Evolutionary conservation across 2,888 invertebrate species (phyloP).

Genomic region (Cacoxenus indagator): DNA sequence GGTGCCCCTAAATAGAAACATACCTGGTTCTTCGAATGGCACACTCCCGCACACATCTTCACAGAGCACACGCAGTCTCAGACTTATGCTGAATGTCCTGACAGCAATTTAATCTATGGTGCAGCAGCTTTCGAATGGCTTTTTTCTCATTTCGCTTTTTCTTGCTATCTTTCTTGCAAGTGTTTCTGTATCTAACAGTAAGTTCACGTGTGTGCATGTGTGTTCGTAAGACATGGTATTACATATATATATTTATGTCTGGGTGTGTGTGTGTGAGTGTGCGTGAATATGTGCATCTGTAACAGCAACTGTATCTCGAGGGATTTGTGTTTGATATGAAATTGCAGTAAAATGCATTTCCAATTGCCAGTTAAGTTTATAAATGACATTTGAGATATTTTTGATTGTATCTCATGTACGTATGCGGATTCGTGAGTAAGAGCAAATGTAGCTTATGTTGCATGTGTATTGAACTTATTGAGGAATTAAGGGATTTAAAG

Average conservation of each 20-base stretch:
- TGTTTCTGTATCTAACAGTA: background rate
- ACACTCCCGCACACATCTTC: background rate
- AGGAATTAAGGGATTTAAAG: background rate
- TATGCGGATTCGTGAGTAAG: slow-evolving; percentile 25
- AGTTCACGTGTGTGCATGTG: background rate
- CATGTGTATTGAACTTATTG: background rate
- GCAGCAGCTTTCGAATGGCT: background rate
- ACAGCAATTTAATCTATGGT: slow-evolving; percentile 12
- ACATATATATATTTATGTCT: too few relatives aligned
- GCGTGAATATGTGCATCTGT: slow-evolving; percentile 1
- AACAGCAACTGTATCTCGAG: slow-evolving; percentile 8
- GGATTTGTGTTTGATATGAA: slow-evolving; percentile 15
- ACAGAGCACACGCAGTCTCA: background rate
- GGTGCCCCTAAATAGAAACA: background rate
- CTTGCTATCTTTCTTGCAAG: background rate
- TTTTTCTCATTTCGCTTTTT: background rate
- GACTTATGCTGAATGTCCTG: slow-evolving; percentile 5
- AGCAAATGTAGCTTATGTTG: slow-evolving; percentile 13
- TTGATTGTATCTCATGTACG: background rate
- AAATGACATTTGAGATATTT: slow-evolving; percentile 15
- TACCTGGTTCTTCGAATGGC: background rate
- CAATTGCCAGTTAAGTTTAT: slow-evolving; percentile 37
- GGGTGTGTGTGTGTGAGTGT: background rate
- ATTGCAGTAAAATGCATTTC: slow-evolving; percentile 33
- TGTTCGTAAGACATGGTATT: background rate